phyloP scores from a whole-genome alignment of 2,113 vertebrate species.

The Thamnaconus septentrionalis region DNA sequence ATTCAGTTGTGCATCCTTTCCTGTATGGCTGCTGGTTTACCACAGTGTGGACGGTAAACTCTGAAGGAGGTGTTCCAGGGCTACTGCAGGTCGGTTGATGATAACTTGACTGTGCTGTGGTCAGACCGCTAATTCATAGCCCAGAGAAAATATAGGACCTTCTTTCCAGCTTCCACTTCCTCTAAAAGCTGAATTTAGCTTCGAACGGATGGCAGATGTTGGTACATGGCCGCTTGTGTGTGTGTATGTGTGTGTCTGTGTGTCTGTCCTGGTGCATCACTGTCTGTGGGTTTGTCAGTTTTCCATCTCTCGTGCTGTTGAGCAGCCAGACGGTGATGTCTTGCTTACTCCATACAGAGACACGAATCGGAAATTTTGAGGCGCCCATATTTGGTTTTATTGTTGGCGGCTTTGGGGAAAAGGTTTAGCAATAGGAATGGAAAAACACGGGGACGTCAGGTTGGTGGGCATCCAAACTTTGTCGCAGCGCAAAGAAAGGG shows the following conservation, averaged over 20 bases:
- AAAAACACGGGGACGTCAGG: slow-evolving; percentile 31
- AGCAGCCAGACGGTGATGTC: slow-evolving; percentile 46
- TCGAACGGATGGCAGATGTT: slow-evolving; percentile 56
- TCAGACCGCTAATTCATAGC: slow-evolving; percentile 50
- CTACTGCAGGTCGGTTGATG: slow-evolving; percentile 48
- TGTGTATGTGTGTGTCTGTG: slow-evolving; percentile 18
- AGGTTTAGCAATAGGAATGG: slow-evolving; percentile 31
- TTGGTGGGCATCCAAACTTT: slow-evolving; percentile 13
- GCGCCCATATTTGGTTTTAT: slow-evolving; percentile 30
- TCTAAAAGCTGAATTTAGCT: not conserved
- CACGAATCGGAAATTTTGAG: slow-evolving; percentile 31
- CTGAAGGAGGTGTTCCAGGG: slow-evolving; percentile 36
- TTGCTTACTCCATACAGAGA: slow-evolving; percentile 47
- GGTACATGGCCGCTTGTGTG: slow-evolving; percentile 27
- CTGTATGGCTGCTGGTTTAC: slow-evolving; percentile 32
- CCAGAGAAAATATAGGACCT: slow-evolving; percentile 19
- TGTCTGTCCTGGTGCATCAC: slow-evolving; percentile 19
- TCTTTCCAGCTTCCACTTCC: not conserved
- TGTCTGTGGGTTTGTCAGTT: slow-evolving; percentile 48
- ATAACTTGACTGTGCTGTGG: slow-evolving; percentile 45
- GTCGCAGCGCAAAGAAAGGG: slow-evolving; percentile 17
- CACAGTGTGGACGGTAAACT: slow-evolving; percentile 39
- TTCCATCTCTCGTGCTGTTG: slow-evolving; percentile 37
- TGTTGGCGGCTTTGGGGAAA: slow-evolving; percentile 3
- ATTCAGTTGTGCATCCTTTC: slow-evolving; percentile 30